Base-by-base conservation (phyloP, 2,797 vertebrate genomes). In the Delichon dasypus region DNA sequence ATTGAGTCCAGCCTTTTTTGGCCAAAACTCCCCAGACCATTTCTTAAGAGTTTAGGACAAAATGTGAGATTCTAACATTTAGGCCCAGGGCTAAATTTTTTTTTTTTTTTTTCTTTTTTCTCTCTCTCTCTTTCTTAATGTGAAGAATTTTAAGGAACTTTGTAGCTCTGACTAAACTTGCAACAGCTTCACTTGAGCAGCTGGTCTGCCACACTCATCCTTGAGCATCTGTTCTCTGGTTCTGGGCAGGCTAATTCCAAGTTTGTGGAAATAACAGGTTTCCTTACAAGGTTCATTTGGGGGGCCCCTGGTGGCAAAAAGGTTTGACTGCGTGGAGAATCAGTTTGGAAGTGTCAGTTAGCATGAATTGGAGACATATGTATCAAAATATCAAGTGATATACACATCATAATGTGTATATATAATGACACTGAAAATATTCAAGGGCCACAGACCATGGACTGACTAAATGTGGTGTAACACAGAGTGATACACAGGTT, bases 401-500 rank as follows among this genome's bases (percentile, higher is more conserved):
- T 58, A 1, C n/a, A n/a, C n/a, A n/a, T n/a, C n/a, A n/a, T 12
- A 25, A 11, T n/a, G 21, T 20, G 25, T 34, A 1, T 22, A 0
- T 22, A 3, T 20, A 50, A 64, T 82, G 44, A 45, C 22, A 14
- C 14, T 57, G 72, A 50, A 83, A 65, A 26, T 3, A 44, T 16
- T 13, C 10, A n/a, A 54, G 47, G 40, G n/a, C 19, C 57, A 27
- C 26, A 51, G 65, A 58, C 36, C 48, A n/a, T 3, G 5, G 34
- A 5, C 13, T 23, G 51, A 16, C 19, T 44, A 13, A 17, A 16
- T 40, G 25, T 8, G 19, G 6, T 3, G 5, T 22, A 34, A 57
- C 29, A 20, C 6, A 16, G 19, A 19, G 27, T 0, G 0, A 5
- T 19, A 8, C 3, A 12, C 4, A 29, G 34, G 12, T 60, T 23